Conservation (phyloP, 2,888 invertebrate species). For the Sialis lutaria region DNA sequence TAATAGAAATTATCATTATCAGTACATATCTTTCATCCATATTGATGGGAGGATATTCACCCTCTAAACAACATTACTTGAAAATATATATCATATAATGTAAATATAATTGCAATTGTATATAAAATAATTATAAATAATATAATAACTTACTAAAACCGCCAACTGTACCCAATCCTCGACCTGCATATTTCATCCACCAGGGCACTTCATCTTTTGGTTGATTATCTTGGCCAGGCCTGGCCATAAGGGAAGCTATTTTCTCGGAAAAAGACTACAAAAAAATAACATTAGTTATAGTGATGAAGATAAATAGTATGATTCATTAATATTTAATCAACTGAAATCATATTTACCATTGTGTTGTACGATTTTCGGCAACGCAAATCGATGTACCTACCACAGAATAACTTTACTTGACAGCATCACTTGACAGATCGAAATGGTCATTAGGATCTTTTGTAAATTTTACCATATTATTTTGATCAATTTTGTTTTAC, state of each 20-base stretch:
- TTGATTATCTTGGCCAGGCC: slow-evolving; percentile 60
- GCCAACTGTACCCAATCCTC: slow-evolving; percentile 68
- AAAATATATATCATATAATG: slow-evolving; percentile 5
- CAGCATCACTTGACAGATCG: not conserved
- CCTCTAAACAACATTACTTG: slow-evolving; percentile 2
- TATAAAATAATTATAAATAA: slow-evolving; percentile 2
- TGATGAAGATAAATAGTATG: not conserved
- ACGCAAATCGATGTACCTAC: not conserved
- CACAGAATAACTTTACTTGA: not conserved
- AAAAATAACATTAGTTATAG: slow-evolving; percentile 5
- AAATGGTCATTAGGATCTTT: not conserved
- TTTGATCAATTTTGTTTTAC: too few species aligned
- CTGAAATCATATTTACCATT: not conserved
- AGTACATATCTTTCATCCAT: not conserved
- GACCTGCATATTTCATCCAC: slow-evolving; percentile 78
- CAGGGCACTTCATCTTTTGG: slow-evolving; percentile 72
- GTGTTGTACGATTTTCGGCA: too few species aligned
- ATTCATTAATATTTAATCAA: not conserved
- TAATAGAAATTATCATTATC: slow-evolving; percentile 17
- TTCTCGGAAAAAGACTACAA: slow-evolving; percentile 63
- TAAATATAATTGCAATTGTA: not conserved
- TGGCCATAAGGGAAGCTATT: slow-evolving; percentile 59
- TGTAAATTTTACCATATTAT: too few species aligned
- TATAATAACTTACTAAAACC: slow-evolving; percentile 54
- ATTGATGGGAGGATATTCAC: not conserved